phyloP scores from a whole-genome alignment of 2,888 invertebrate genomes.

The Harpalus rubripes region DNA sequence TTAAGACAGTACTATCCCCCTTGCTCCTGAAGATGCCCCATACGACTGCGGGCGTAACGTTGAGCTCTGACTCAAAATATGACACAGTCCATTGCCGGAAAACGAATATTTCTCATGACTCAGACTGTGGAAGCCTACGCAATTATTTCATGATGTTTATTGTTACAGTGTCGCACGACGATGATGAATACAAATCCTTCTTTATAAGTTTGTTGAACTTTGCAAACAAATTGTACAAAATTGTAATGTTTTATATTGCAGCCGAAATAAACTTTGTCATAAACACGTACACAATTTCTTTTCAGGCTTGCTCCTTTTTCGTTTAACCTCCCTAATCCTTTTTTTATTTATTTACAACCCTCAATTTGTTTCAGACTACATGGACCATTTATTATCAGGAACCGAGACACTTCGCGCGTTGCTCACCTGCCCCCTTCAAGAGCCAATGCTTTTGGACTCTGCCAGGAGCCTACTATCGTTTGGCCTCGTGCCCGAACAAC shows the following conservation, averaged over 20 bases:
- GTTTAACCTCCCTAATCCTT: background rate
- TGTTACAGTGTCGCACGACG: too few species aligned
- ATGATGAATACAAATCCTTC: too few species aligned
- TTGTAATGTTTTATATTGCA: background rate
- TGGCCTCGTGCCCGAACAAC: slow-evolving; percentile 69
- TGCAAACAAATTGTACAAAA: background rate
- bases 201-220: too few species aligned
- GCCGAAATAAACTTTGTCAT: background rate
- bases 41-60: too few species aligned
- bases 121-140: too few species aligned
- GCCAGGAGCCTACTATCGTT: slow-evolving; percentile 69
- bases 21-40: too few species aligned
- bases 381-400: slow-evolving; percentile 68
- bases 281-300: background rate
- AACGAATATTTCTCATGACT: too few species aligned
- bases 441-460: slow-evolving; percentile 62
- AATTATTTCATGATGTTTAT: too few species aligned
- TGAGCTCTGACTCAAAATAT: too few species aligned
- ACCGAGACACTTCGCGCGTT: slow-evolving; percentile 71
- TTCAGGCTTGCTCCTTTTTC: background rate
- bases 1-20: too few species aligned
- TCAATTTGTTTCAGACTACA: slow-evolving; percentile 68
- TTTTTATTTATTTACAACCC: slow-evolving; percentile 22
- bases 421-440: slow-evolving; percentile 69
- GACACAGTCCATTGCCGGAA: too few species aligned